A percentile compares a stretch with the other conserved stretches of the same genome.
phyloP scores from a whole-genome alignment of 2,797 vertebrate genomes.

The Myotis daubentonii region DNA sequence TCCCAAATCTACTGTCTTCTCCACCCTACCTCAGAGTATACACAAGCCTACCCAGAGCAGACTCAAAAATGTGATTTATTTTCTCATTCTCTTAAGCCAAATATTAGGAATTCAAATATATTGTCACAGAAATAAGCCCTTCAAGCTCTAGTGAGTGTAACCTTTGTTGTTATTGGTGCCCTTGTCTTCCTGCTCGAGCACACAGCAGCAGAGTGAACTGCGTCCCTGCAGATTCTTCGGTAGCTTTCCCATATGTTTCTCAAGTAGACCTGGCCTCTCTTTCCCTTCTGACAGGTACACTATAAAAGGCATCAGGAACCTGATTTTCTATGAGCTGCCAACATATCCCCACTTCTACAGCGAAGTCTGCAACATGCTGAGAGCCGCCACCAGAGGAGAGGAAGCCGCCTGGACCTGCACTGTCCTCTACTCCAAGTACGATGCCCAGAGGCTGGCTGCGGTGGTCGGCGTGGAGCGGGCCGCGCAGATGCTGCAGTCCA shows the following conservation, averaged over 20 bases:
- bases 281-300: slow-evolving; percentile 87
- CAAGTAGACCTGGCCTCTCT: neutral
- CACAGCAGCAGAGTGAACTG: neutral
- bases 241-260: neutral
- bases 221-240: neutral
- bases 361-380: slow-evolving; percentile 97
- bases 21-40: neutral
- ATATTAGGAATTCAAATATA: neutral
- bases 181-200: neutral
- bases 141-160: neutral
- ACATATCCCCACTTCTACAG: slow-evolving; percentile 97
- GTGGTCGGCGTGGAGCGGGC: slow-evolving; percentile 92
- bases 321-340: slow-evolving; percentile 96
- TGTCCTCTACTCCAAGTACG: slow-evolving; percentile 93
- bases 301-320: slow-evolving; percentile 94
- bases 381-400: slow-evolving; percentile 84
- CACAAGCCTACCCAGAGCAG: neutral
- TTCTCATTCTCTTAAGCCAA: neutral
- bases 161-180: neutral
- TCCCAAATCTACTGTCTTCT: neutral
- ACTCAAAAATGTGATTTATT: neutral
- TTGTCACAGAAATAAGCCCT: neutral
- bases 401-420: slow-evolving; percentile 95
- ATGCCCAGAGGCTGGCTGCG: slow-evolving; percentile 92
- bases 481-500: slow-evolving; percentile 94